Base-by-base conservation (phyloP, 2,113 vertebrate genomes). In the Paraplagusia blochii region DNA sequence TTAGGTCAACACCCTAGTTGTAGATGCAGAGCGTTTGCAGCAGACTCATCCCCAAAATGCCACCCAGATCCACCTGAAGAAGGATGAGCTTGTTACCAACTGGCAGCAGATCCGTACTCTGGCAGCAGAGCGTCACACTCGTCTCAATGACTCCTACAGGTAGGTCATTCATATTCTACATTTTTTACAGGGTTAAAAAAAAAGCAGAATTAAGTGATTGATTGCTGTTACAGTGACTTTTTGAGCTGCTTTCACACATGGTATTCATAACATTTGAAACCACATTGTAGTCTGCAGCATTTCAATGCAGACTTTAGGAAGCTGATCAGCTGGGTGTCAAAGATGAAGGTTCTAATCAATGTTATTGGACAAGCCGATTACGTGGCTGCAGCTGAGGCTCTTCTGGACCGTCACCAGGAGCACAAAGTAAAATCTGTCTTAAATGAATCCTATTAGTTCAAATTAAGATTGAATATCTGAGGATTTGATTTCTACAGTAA, bases 281-380 rank as follows among this genome's bases (percentile, higher is more conserved):
- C 63, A 16, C 22, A 1, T 46, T 54, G 36, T 60, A 99, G 97
- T 73, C 87, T 99, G 50, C 96, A 99, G 79, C 94, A 96, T 15
- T 99, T 97, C 78, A 95, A 96, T 0, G 96, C 96, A 0, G 97
- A 99, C 83, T 99, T 99, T 79, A 90, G 97, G 22, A 96, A 99
- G 82, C 91, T 99, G 66, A 98, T 94, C 43, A 99, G 97, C 90
- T 99, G 97, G 97, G 97, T 99, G 66, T 99, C 96, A 0, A 96
- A 99, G 84, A 99, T 99, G 97, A 98, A 99, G 82, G 97, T 96
- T 53, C 90, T 99, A 58, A 99, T 99, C 73, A 98, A 96, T 16
- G 97, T 96, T 7, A 96, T 99, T 2, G 97, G 99, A 38, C 92
- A 98, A 47, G 97, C 97, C 72, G 98, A 95, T 11, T 96, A 99